phyloP scores from a whole-genome alignment of 2,888 invertebrate genomes.

The Epirrita christyi region DNA sequence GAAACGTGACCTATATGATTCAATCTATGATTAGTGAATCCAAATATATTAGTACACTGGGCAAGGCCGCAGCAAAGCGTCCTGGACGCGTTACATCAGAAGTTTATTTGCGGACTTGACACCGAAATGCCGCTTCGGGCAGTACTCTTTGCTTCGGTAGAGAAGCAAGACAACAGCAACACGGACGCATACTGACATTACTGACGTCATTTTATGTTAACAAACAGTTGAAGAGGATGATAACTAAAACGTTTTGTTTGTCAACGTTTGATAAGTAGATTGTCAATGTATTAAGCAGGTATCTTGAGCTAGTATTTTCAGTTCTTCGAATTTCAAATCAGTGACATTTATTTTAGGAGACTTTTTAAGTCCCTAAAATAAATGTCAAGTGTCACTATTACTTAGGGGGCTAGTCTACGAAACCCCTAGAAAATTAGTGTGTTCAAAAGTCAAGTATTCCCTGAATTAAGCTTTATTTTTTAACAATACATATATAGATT shows the following conservation, averaged over 20 bases:
- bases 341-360: too few relatives aligned
- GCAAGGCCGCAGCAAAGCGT: slow-evolving; percentile 47
- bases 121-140: slow-evolving; percentile 53
- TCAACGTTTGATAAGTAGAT: slow-evolving; percentile 5
- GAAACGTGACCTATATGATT: slow-evolving; percentile 33
- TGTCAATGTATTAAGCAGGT: neutral
- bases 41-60: slow-evolving; percentile 43
- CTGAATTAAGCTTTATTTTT: too few relatives aligned
- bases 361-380: too few relatives aligned
- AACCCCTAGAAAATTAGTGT: too few relatives aligned
- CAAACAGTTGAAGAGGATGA: slow-evolving; percentile 14
- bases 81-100: slow-evolving; percentile 63
- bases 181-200: slow-evolving; percentile 42
- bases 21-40: slow-evolving; percentile 45
- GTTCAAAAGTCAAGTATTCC: too few relatives aligned
- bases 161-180: slow-evolving; percentile 15
- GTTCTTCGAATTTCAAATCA: too few relatives aligned
- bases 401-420: too few relatives aligned
- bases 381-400: too few relatives aligned
- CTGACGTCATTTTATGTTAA: slow-evolving; percentile 39
- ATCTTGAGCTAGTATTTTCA: too few relatives aligned
- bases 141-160: slow-evolving; percentile 1
- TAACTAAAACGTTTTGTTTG: slow-evolving; percentile 8
- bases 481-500: too few relatives aligned
- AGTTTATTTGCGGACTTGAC: slow-evolving; percentile 71